These are phyloP conservation scores for Cynaeus angustus DNA, from an alignment of 2,888 invertebrate species.

Conservation along the genomic window DNA sequence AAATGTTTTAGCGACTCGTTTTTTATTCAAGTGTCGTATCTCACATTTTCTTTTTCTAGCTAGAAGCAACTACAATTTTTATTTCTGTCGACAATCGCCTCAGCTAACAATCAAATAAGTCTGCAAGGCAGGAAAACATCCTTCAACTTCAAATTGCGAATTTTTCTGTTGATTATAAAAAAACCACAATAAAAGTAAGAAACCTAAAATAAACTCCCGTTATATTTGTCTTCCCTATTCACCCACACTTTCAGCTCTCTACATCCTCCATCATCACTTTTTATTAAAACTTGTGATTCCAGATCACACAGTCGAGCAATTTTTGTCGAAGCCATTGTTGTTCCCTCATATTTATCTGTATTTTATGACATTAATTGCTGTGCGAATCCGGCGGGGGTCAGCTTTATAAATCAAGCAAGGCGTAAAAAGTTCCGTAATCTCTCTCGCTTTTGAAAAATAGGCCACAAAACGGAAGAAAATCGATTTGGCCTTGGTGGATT, in stretches of 20 bases:
- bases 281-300: not conserved
- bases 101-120: slow-evolving; percentile 6
- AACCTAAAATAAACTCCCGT: not conserved
- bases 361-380: slow-evolving; percentile 31
- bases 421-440: slow-evolving; percentile 16
- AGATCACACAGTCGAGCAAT: slow-evolving; percentile 5
- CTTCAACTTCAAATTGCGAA: slow-evolving; percentile 1
- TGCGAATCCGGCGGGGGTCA: slow-evolving; percentile 15
- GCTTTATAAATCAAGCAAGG: slow-evolving; percentile 23
- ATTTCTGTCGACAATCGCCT: not conserved
- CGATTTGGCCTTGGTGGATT: slow-evolving; percentile 47
- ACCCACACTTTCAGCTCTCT: not conserved
- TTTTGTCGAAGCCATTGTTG: not conserved
- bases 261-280: not conserved
- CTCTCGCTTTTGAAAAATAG: slow-evolving; percentile 38
- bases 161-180: not conserved
- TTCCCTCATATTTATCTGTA: slow-evolving; percentile 26
- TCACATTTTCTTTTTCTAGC: not conserved
- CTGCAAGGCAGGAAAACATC: slow-evolving; percentile 1
- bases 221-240: not conserved
- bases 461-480: slow-evolving; percentile 46
- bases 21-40: not conserved
- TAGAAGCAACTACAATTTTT: not conserved
- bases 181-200: not conserved
- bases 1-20: too few relatives aligned